Percentiles rank a stretch among this genome's conserved stretches.
Conservation (phyloP, 2,888 invertebrate species). For the Notocelia uddmanniana region DNA sequence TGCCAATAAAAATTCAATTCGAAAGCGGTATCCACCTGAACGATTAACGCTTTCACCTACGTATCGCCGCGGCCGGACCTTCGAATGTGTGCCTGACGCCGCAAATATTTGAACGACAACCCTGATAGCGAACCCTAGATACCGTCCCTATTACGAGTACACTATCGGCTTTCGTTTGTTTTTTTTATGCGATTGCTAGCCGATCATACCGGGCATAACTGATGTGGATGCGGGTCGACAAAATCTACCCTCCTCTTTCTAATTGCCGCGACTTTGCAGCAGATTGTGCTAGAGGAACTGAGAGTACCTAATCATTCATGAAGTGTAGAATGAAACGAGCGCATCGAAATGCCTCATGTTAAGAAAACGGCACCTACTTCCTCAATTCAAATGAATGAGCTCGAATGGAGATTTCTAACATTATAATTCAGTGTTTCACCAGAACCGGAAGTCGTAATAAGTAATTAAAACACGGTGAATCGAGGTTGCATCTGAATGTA, state of each 20-base stretch:
- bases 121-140: constrained; percentile 48
- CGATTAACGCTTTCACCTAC: constrained; percentile 78
- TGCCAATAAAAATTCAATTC: constrained; percentile 78
- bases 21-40: constrained; percentile 81
- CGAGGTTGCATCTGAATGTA: constrained; percentile 65
- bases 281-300: no score
- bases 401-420: constrained; percentile 39
- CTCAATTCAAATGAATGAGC: constrained; percentile 33
- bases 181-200: not conserved
- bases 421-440: constrained; percentile 41
- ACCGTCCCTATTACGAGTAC: not conserved
- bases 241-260: no score
- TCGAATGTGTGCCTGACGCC: constrained; percentile 43
- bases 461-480: constrained; percentile 63
- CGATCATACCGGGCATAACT: not conserved
- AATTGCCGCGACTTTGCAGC: no score
- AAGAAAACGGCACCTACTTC: constrained; percentile 38
- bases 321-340: no score
- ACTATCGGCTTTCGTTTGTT: not conserved
- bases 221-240: no score
- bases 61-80: constrained; percentile 41
- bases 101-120: constrained; percentile 43
- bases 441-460: constrained; percentile 55
- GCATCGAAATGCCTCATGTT: not conserved
- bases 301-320: no score